Conservation (phyloP, 2,797 vertebrate species). For the Artibeus lituratus region DNA sequence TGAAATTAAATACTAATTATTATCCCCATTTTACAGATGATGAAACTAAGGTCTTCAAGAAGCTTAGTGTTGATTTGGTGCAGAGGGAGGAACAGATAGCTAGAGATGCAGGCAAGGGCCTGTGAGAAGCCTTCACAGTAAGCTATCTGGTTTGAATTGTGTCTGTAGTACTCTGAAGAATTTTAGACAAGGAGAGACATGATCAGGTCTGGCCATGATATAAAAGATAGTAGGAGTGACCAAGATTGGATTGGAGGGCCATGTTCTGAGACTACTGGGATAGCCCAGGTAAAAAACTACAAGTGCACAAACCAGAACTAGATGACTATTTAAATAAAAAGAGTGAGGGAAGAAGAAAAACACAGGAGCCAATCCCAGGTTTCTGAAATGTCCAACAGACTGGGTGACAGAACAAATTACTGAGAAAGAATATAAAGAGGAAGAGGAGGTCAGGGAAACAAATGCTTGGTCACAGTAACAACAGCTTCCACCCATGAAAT, state of each 20-base stretch:
- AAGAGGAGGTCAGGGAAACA: not conserved
- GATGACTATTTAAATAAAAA: not conserved
- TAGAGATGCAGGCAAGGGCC: not conserved
- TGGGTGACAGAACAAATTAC: not conserved
- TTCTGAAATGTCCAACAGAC: not conserved
- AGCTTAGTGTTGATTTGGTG: not conserved
- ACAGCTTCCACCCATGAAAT: not conserved
- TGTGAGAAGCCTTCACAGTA: not conserved
- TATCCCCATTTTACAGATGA: not conserved
- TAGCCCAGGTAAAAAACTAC: not conserved
- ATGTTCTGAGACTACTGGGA: not conserved
- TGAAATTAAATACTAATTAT: not conserved
- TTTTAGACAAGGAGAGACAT: not conserved
- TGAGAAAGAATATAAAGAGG: not conserved
- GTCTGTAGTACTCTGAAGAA: not conserved
- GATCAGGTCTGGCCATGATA: not conserved
- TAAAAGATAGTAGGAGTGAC: not conserved
- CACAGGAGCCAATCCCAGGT: not conserved
- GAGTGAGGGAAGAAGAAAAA: not conserved
- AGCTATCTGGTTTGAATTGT: not conserved
- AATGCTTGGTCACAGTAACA: not conserved
- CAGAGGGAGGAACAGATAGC: not conserved
- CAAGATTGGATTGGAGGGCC: not conserved
- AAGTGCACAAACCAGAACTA: not conserved
- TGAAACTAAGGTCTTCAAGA: slow-evolving; percentile 11